Base-by-base conservation (phyloP, 2,888 invertebrate genomes). In the Meloe dianella region DNA sequence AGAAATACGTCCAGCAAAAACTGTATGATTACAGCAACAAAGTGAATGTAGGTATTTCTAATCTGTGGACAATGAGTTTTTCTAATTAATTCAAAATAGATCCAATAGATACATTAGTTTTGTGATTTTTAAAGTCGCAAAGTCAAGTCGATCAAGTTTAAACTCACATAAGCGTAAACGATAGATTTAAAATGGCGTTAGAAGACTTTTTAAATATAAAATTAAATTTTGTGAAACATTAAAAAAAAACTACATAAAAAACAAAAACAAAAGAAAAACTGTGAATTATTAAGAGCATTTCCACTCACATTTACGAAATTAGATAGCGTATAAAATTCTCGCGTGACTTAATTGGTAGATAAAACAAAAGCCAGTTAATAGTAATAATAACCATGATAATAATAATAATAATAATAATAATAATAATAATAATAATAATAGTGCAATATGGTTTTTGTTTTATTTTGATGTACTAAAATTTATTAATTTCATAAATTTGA, bases 301-400 rank as follows among this genome's bases (percentile, higher is more conserved):
- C 38, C 17, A 41, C 38, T 41, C 8, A 35, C 47, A 47, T 47
- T 47, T 47, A 47, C 47, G 47, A 9, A 47, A 47, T 47, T 47
- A 47, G 47, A 20, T 47, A 47, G 47, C 47, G 47, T 47, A 47
- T 47, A 47, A 47, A 47, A 20, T 47, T 20, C 17, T 47, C 47
- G 47, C 47, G 47, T 47, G 47, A 47, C 47, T 47, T 20, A 47
- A 47, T 47, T 47, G 47, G 20, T 2, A n/a, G n/a, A n/a, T n/a
- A 8, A 47, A 47, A 47, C 47, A 47, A 47, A 47, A 47, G 20
- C 20, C 47, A 47, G 8, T 20, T 47, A 47, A 47, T 20, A 47
- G 2, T 9, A 47, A 20, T 47, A 47, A 47, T 47, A 47, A 47
- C 8, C 9, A 20, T 20, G 20, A 20, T 47, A 9, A 20, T 47